These are phyloP conservation scores for Cepaea hortensis DNA, from an alignment of 2,888 invertebrate species.

Conservation along the genomic window DNA sequence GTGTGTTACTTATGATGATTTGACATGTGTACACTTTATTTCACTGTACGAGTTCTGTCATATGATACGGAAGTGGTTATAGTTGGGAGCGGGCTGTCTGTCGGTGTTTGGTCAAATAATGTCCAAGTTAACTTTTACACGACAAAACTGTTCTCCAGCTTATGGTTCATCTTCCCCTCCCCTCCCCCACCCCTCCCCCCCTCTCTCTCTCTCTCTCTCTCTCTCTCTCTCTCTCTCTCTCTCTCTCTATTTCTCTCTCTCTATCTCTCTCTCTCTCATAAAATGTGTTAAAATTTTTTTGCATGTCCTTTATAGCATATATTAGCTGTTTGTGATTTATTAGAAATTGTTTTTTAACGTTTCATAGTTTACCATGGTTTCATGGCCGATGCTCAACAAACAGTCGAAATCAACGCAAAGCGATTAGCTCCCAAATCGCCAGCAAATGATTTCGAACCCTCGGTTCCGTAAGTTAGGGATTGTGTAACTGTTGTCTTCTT, in stretches of 20 bases:
- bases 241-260: constrained; percentile 16
- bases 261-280: too few relatives aligned
- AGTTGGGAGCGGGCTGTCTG: background rate
- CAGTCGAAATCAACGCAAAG: too few relatives aligned
- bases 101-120: background rate
- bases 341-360: background rate
- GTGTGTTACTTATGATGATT: too few relatives aligned
- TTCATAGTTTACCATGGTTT: background rate
- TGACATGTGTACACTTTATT: too few relatives aligned
- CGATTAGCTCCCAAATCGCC: too few relatives aligned
- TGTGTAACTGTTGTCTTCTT: too few relatives aligned
- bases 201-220: constrained; percentile 21
- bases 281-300: too few relatives aligned
- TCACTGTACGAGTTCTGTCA: background rate
- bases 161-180: background rate
- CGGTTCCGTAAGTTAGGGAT: too few relatives aligned
- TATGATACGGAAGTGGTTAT: background rate
- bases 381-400: background rate
- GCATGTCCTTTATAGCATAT: too few relatives aligned
- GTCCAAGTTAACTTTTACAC: too few relatives aligned
- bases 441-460: too few relatives aligned
- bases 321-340: background rate
- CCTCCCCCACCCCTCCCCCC: background rate
- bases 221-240: constrained; percentile 23
- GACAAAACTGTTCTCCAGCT: background rate